Evolutionary conservation across 2,888 invertebrate species (phyloP).

Genomic region (Mimas tiliae): DNA sequence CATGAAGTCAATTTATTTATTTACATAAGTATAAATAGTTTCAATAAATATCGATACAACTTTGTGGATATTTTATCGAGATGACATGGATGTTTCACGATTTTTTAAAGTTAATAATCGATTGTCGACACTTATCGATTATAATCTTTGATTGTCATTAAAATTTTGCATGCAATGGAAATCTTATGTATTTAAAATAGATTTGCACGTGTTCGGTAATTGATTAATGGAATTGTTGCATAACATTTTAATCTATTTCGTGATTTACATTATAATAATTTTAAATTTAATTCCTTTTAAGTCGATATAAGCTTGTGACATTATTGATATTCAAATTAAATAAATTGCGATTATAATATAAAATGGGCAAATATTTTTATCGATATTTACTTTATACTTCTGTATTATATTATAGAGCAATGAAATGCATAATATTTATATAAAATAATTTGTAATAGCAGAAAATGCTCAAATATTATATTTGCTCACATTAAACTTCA

Average conservation of each 20-base stretch:
- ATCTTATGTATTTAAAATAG: constrained; percentile 4
- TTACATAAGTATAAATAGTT: constrained; percentile 28
- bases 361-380: constrained; percentile 2
- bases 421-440: constrained; percentile 20
- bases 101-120: constrained; percentile 13
- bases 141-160: neutral
- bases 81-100: neutral
- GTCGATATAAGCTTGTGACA: neutral
- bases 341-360: constrained; percentile 5
- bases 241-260: neutral
- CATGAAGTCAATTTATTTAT: constrained; percentile 42
- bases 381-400: neutral
- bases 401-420: constrained; percentile 1
- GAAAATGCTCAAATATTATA: constrained; percentile 22
- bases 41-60: constrained; percentile 31
- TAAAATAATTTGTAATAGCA: constrained; percentile 7
- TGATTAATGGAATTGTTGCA: neutral
- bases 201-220: neutral
- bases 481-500: constrained; percentile 11
- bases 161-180: neutral
- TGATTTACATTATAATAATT: neutral
- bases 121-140: constrained; percentile 9
- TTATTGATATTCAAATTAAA: neutral
- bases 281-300: neutral
- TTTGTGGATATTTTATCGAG: constrained; percentile 27